A percentile compares a stretch with the other conserved stretches of the same genome.
Evolutionary conservation across 2,797 vertebrate genomes (phyloP).

Genomic region (Hafferia zeledoni): DNA sequence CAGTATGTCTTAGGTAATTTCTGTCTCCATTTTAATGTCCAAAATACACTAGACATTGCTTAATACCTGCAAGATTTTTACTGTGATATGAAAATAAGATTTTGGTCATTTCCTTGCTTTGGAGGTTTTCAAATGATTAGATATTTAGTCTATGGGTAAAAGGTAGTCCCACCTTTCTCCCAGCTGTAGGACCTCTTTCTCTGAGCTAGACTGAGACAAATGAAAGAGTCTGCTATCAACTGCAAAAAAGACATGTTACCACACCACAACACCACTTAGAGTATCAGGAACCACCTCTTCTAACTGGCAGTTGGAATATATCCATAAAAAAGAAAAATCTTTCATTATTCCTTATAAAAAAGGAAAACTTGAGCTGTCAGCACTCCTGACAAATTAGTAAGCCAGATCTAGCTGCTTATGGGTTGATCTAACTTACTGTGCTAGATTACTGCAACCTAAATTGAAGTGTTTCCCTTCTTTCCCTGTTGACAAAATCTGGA

Average conservation of each 20-base stretch:
- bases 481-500: neutral
- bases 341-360: neutral
- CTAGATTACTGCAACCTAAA: neutral
- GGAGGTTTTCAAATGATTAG: neutral
- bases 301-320: neutral
- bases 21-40: neutral
- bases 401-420: neutral
- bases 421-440: neutral
- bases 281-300: neutral
- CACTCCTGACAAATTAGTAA: neutral
- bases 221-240: neutral
- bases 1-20: neutral
- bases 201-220: neutral
- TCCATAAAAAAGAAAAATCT: neutral
- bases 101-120: neutral
- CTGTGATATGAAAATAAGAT: neutral
- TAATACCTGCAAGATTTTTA: neutral
- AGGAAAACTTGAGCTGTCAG: neutral
- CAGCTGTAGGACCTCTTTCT: neutral
- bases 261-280: rapidly evolving
- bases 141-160: neutral
- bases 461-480: neutral
- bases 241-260: neutral
- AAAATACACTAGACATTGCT: neutral
- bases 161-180: neutral